Base-by-base conservation (phyloP, 2,113 vertebrate genomes). In the Hemichromis elongatus region DNA sequence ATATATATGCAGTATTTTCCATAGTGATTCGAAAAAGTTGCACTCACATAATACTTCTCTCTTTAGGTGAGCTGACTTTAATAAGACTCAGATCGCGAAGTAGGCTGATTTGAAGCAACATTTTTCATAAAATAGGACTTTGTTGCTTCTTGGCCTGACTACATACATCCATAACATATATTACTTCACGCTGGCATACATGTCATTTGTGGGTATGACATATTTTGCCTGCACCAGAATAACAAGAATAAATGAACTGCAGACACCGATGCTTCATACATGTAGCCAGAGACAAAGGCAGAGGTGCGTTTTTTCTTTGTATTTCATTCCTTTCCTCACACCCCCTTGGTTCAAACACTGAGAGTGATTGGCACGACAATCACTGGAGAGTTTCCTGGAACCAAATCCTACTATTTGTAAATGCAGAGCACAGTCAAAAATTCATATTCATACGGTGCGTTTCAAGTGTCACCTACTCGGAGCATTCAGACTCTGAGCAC, bases 371-470 rank as follows among this genome's bases (percentile, higher is more conserved):
- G 90, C 91, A 93, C 18, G 2, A 54, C 84, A 91, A 93, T 93
- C 90, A 88, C 86, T 5, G 3, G 83, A 87, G 90, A 90, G 33
- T 85, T 89, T 84, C 70, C 82, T 78, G 53, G 86, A 83, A 86
- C 57, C 75, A 81, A 87, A 87, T 88, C 88, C 45, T 21, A 37
- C 88, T 85, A 75, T 90, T 93, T 92, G 86, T 86, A 75, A 88
- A 92, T 90, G 85, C 92, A 86, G 90, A 80, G 75, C 85, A 88
- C 84, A 88, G 87, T 42, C 84, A 9, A n/a, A n/a, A 79, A 90
- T 93, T 90, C 88, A 91, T 91, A 95, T 95, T 94, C 92, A 94
- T 84, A 75, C 56, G 4, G 59, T 80, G 86, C 53, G 54, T 91
- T 91, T 93, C 86, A 89, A 93, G 90, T 88, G 89, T 92, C 91